phyloP scores from a whole-genome alignment of 2,888 invertebrate genomes.

The Chromoteleia sp. region DNA sequence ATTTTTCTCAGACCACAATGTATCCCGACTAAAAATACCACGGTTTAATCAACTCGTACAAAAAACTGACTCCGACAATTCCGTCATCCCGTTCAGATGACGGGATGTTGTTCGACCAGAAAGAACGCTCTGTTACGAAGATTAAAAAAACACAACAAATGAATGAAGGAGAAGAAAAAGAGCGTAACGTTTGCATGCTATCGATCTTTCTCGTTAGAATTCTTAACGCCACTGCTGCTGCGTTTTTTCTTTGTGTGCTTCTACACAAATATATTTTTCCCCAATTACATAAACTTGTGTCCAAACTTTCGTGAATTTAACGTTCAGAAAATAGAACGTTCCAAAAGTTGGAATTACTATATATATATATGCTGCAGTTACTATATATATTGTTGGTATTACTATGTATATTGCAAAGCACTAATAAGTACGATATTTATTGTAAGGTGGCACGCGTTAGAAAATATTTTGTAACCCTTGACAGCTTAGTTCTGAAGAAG shows the following conservation, averaged over 20 bases:
- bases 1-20: slow-evolving; percentile 27
- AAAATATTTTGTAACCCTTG: too few species aligned
- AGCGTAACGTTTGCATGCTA: not conserved
- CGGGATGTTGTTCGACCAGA: slow-evolving; percentile 20
- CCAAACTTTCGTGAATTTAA: too few species aligned
- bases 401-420: too few species aligned
- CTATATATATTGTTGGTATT: too few species aligned
- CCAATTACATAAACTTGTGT: too few species aligned
- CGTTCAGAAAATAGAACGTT: too few species aligned
- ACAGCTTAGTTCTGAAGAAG: too few species aligned
- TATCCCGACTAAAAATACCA: slow-evolving; percentile 18
- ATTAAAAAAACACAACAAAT: slow-evolving; percentile 23
- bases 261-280: not conserved
- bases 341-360: too few species aligned
- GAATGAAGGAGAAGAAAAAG: not conserved
- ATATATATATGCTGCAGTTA: too few species aligned
- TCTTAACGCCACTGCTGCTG: not conserved
- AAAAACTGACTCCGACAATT: slow-evolving; percentile 31
- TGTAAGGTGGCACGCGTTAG: too few species aligned
- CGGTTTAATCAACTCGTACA: slow-evolving; percentile 31
- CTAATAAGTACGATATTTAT: too few species aligned
- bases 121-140: slow-evolving; percentile 16
- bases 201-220: not conserved
- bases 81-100: slow-evolving; percentile 37
- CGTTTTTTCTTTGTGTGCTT: not conserved